Evolutionary conservation across 1,140 invertebrate species (phyloP).

Genomic region (Mesaphorura yosii): DNA sequence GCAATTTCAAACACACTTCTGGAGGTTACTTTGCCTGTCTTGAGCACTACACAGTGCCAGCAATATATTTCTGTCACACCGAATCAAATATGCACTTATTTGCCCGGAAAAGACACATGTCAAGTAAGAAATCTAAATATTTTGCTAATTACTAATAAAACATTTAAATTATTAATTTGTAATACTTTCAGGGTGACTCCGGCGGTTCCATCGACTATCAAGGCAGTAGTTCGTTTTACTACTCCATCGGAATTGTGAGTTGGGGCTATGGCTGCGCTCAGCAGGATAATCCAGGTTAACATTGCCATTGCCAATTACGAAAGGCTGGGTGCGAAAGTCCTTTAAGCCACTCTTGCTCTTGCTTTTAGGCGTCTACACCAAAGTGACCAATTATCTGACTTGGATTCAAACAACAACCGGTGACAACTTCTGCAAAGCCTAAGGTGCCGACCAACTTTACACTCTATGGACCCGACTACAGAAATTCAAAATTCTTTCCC

Average conservation of each 20-base stretch:
- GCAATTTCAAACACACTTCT: background rate
- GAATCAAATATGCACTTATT: background rate
- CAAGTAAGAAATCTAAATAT: conserved; percentile 17
- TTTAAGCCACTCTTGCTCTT: background rate
- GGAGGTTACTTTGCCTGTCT: background rate
- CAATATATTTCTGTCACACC: background rate
- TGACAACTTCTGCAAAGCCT: background rate
- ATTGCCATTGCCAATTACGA: too few species aligned
- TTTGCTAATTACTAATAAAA: background rate
- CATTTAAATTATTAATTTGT: background rate
- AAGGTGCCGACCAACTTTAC: too few species aligned
- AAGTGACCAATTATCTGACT: conserved; percentile 59
- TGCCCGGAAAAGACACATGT: background rate
- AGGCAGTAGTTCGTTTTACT: background rate
- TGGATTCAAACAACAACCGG: conserved; percentile 60
- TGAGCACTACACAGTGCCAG: conserved; percentile 1
- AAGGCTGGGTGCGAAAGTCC: too few species aligned
- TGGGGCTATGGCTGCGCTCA: conserved; percentile 4
- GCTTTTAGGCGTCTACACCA: conserved; percentile 60
- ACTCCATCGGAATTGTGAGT: conserved; percentile 12
- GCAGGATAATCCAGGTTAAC: background rate
- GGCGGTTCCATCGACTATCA: conserved; percentile 15
- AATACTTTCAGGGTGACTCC: conserved; percentile 18
- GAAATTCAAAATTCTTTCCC: too few species aligned
- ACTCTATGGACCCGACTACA: too few species aligned